A percentile compares a stretch with the other conserved stretches of the same genome.
phyloP scores from a whole-genome alignment of 2,113 vertebrate species.

The Chlamydotis undulata region DNA sequence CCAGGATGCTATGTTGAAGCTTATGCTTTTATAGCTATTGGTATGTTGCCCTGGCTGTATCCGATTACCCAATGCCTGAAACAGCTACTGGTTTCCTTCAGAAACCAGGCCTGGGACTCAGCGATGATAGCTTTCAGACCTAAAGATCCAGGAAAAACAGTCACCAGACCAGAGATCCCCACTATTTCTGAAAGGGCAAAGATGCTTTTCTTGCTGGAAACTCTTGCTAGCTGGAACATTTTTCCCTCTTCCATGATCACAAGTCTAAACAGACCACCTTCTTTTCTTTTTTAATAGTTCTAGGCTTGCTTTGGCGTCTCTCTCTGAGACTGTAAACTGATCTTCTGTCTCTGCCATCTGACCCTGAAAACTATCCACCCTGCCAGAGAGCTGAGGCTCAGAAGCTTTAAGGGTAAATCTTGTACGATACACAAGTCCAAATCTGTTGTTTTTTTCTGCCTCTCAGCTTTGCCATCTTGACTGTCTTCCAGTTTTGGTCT shows the following conservation, averaged over 20 bases:
- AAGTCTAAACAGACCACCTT: neutral
- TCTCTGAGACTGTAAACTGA: neutral
- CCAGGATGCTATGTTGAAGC: neutral
- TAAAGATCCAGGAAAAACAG: constrained; percentile 31
- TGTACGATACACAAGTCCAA: neutral
- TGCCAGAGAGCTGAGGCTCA: neutral
- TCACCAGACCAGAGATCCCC: neutral
- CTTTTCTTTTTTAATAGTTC: neutral
- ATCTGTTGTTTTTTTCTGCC: neutral
- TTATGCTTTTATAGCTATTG: neutral
- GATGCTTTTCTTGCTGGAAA: neutral
- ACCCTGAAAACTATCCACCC: neutral
- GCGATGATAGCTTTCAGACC: neutral
- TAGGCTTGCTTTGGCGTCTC: neutral
- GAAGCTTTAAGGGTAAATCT: neutral
- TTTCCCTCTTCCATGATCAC: neutral
- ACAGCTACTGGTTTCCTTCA: constrained; percentile 11
- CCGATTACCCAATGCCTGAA: constrained; percentile 16
- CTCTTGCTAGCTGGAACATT: neutral
- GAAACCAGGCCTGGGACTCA: neutral
- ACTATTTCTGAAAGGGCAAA: neutral
- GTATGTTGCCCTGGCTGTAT: constrained; percentile 9
- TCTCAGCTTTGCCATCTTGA: constrained; percentile 5
- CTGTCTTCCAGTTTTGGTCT: neutral
- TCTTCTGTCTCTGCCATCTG: constrained; percentile 12